Percentiles rank a stretch among this genome's conserved stretches.
Conservation (phyloP, 2,888 invertebrate genomes). For the Cenopis cana region DNA sequence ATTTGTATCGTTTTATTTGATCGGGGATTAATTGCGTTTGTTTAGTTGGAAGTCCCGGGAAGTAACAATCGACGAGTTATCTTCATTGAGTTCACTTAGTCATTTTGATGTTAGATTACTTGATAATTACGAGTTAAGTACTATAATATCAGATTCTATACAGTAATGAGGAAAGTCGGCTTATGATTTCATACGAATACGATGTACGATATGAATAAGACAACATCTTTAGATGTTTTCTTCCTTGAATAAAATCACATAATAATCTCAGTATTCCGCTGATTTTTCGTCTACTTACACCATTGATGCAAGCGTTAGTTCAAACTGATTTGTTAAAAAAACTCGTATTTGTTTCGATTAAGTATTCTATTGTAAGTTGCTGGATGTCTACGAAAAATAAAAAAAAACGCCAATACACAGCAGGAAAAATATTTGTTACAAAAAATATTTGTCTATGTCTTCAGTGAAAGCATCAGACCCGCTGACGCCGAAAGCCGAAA, state of each 20-base stretch:
- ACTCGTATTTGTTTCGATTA: too few species aligned
- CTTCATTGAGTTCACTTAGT: slow-evolving; percentile 4
- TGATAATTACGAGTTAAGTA: not conserved
- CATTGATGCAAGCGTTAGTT: too few species aligned
- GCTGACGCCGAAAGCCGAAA: slow-evolving; percentile 49
- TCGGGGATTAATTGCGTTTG: slow-evolving; percentile 57
- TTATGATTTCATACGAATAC: too few species aligned
- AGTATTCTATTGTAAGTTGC: too few species aligned
- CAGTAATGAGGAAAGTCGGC: not conserved
- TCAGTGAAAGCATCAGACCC: slow-evolving; percentile 3
- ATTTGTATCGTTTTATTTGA: slow-evolving; percentile 70
- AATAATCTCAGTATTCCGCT: too few species aligned
- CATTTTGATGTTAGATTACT: not conserved
- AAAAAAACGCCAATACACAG: not conserved
- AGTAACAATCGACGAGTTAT: slow-evolving; percentile 12
- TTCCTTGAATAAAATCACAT: too few species aligned
- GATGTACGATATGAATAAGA: too few species aligned
- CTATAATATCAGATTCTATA: not conserved
- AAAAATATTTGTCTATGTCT: not conserved
- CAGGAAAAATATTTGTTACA: not conserved
- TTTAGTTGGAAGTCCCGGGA: slow-evolving; percentile 4
- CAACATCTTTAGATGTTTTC: too few species aligned
- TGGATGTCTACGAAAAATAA: not conserved
- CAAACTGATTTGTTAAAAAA: too few species aligned
- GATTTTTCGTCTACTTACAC: too few species aligned